Percentiles rank a stretch among this genome's conserved stretches.
These are phyloP conservation scores for Littorina saxatilis DNA, from an alignment of 1,140 invertebrate genomes.

Conservation along the genomic window DNA sequence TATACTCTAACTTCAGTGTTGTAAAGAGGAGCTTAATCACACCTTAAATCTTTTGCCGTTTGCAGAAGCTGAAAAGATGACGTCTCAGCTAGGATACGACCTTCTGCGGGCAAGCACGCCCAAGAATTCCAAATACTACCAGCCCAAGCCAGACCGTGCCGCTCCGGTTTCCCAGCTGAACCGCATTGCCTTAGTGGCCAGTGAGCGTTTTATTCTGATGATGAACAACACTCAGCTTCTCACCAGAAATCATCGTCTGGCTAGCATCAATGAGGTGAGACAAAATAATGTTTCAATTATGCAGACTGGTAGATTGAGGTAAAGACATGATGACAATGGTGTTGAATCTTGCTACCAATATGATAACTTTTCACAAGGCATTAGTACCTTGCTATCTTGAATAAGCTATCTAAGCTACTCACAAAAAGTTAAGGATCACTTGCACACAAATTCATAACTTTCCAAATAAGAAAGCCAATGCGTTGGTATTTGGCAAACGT, in stretches of 20 bases:
- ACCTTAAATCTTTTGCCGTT: no score
- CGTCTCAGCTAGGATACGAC: slow-evolving; percentile 49
- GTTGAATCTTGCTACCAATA: not conserved
- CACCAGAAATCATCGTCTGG: slow-evolving; percentile 55
- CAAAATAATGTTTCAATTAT: not conserved
- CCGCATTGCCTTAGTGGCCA: slow-evolving; percentile 65
- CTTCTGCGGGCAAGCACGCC: slow-evolving; percentile 47
- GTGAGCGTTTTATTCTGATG: slow-evolving; percentile 64
- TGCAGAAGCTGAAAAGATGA: no score
- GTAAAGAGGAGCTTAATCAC: no score
- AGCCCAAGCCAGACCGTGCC: slow-evolving; percentile 58
- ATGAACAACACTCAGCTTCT: slow-evolving; percentile 69
- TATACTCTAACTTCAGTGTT: no score
- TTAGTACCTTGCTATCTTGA: no score
- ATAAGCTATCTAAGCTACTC: no score
- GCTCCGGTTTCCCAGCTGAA: slow-evolving; percentile 62
- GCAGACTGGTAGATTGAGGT: not conserved
- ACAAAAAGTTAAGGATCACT: no score
- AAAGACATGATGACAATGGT: not conserved
- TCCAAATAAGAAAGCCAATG: no score
- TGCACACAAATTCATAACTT: no score
- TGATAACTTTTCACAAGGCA: no score
- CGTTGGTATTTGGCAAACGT: no score
- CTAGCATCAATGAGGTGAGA: slow-evolving; percentile 60
- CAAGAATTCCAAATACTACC: slow-evolving; percentile 32